A percentile compares a stretch with the other conserved stretches of the same genome.
Evolutionary conservation across 2,113 vertebrate genomes (phyloP).

Genomic region (Vombatus ursinus): DNA sequence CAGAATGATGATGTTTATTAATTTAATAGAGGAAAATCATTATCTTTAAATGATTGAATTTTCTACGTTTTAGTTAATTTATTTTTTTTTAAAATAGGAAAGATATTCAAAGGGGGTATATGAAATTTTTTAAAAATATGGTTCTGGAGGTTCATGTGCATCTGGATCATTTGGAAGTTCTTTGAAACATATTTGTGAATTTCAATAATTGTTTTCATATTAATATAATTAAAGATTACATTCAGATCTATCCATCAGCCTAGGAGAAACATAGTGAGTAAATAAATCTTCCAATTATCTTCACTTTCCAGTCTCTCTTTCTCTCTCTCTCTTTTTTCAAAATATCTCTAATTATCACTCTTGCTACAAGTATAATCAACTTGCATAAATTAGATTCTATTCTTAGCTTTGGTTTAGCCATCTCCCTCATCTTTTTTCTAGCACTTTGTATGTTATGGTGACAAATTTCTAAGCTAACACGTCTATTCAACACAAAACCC

Average conservation of each 20-base stretch:
- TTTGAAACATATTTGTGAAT: slow-evolving; percentile 49
- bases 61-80: not conserved
- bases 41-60: not conserved
- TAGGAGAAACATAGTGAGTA: slow-evolving; percentile 47
- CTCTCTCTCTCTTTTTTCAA: slow-evolving; percentile 57
- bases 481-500: slow-evolving; percentile 22
- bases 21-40: not conserved
- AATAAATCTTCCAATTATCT: slow-evolving; percentile 76
- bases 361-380: slow-evolving; percentile 76
- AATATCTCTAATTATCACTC: slow-evolving; percentile 81
- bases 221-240: slow-evolving; percentile 74
- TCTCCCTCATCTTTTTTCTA: slow-evolving; percentile 45
- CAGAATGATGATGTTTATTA: accelerated
- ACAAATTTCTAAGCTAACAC: slow-evolving; percentile 69
- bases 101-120: not conserved
- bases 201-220: slow-evolving; percentile 74
- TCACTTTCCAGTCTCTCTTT: slow-evolving; percentile 66
- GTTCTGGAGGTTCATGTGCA: slow-evolving; percentile 25
- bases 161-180: slow-evolving; percentile 19
- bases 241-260: slow-evolving; percentile 49
- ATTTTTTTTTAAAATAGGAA: not conserved
- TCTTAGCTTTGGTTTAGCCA: slow-evolving; percentile 67
- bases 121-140: not conserved
- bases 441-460: slow-evolving; percentile 68
- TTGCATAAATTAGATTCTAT: slow-evolving; percentile 78